These are phyloP conservation scores for Passerculus sandwichensis DNA, from an alignment of 2,797 vertebrate genomes.

Conservation along the genomic window DNA sequence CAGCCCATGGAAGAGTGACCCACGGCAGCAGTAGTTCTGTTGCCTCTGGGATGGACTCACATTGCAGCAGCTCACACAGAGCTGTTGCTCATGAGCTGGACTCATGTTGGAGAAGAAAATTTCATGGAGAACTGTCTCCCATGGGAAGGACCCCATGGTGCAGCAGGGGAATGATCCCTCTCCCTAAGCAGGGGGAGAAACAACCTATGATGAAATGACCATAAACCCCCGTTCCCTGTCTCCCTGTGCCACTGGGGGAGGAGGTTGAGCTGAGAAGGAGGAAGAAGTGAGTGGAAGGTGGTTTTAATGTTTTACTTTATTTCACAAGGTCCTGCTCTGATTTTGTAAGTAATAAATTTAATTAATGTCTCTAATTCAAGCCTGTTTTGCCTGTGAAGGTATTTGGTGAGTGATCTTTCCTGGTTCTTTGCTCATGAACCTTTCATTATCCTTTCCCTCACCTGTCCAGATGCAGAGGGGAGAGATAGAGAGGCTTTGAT, in stretches of 20 bases:
- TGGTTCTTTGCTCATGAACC: accelerated
- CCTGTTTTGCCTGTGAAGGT: neutral
- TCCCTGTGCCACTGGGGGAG: neutral
- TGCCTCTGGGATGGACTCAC: neutral
- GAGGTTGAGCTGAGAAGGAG: neutral
- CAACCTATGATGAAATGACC: neutral
- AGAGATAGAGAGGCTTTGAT: neutral
- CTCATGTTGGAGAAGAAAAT: neutral
- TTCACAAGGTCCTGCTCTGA: neutral
- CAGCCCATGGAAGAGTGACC: neutral
- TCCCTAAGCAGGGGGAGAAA: neutral
- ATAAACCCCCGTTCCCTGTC: no score
- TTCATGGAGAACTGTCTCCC: neutral
- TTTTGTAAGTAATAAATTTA: neutral
- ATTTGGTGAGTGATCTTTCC: neutral
- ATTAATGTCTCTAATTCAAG: neutral
- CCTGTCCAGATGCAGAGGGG: neutral
- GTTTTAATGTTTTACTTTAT: neutral
- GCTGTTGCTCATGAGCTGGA: neutral
- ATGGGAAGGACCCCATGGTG: accelerated
- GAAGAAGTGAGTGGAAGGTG: neutral
- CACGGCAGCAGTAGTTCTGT: neutral
- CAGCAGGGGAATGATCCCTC: neutral
- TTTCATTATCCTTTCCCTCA: neutral
- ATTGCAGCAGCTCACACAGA: neutral